These are phyloP conservation scores for Tridacna crocea DNA, from an alignment of 2,888 invertebrate species.

Conservation along the genomic window DNA sequence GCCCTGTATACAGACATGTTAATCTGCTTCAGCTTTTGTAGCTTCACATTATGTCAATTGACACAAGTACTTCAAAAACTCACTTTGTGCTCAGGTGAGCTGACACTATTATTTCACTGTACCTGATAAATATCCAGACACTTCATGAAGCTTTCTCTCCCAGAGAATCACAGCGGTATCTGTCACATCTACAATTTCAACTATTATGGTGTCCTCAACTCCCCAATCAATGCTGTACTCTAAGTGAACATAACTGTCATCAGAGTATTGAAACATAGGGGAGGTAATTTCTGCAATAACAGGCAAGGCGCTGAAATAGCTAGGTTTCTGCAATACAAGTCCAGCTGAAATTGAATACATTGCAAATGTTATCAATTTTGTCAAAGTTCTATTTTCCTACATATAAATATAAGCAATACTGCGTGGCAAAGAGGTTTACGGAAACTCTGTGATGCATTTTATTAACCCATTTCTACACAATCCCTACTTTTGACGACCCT, in stretches of 20 bases:
- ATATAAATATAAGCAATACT: too few species aligned
- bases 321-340: not conserved
- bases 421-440: too few species aligned
- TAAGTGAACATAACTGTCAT: conserved; percentile 14
- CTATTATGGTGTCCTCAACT: not conserved
- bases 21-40: too few species aligned
- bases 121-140: not conserved
- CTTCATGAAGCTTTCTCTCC: not conserved
- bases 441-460: too few species aligned
- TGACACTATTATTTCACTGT: not conserved
- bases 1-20: too few species aligned
- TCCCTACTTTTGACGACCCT: too few species aligned
- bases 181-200: not conserved
- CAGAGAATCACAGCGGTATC: not conserved
- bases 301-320: not conserved
- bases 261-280: conserved; percentile 1
- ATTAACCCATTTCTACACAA: too few species aligned
- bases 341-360: conserved; percentile 1
- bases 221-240: not conserved
- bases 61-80: too few species aligned
- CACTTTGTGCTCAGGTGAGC: too few species aligned
- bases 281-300: not conserved
- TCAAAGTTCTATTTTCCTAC: not conserved
- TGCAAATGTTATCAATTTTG: not conserved
- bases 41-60: too few species aligned